Evolutionary conservation across 2,888 invertebrate genomes (phyloP).

Genomic region (Drosophila vallismaia): DNA sequence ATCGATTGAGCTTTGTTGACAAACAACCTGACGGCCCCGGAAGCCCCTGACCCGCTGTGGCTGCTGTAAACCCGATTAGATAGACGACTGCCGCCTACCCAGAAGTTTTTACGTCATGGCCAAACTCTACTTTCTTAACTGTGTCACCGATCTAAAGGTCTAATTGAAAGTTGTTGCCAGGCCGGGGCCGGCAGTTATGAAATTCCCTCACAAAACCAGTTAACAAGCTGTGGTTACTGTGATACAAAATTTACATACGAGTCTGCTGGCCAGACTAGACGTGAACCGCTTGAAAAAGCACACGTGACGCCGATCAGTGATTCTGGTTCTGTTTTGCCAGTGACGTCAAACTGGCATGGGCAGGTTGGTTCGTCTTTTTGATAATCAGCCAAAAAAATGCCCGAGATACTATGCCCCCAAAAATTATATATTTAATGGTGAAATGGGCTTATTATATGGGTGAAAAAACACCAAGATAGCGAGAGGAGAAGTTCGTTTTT

Average conservation of each 20-base stretch:
- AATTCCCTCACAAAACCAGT: conserved; percentile 31
- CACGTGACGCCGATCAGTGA: conserved; percentile 37
- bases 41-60: conserved; percentile 17
- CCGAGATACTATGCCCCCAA: conserved; percentile 46
- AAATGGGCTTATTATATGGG: conserved; percentile 49
- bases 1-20: conserved; percentile 59
- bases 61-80: conserved; percentile 48
- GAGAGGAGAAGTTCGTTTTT: conserved; percentile 31
- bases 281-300: conserved; percentile 2
- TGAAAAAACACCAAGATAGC: background rate
- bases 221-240: conserved; percentile 1
- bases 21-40: conserved; percentile 51
- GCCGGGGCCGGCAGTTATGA: conserved; percentile 29
- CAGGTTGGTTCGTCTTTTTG: conserved; percentile 39
- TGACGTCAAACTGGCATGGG: conserved; percentile 64
- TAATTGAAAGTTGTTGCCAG: conserved; percentile 54
- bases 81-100: conserved; percentile 3
- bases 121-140: conserved; percentile 27
- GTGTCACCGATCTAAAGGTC: conserved; percentile 33
- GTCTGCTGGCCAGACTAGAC: conserved; percentile 36
- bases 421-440: conserved; percentile 47
- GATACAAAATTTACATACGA: conserved; percentile 45
- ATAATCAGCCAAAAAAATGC: conserved; percentile 55
- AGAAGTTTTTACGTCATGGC: conserved; percentile 43
- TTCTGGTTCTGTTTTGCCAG: conserved; percentile 10